Percentiles rank a stretch among this genome's conserved stretches.
phyloP scores from a whole-genome alignment of 1,140 invertebrate species.

The Lucilia cuprina region DNA sequence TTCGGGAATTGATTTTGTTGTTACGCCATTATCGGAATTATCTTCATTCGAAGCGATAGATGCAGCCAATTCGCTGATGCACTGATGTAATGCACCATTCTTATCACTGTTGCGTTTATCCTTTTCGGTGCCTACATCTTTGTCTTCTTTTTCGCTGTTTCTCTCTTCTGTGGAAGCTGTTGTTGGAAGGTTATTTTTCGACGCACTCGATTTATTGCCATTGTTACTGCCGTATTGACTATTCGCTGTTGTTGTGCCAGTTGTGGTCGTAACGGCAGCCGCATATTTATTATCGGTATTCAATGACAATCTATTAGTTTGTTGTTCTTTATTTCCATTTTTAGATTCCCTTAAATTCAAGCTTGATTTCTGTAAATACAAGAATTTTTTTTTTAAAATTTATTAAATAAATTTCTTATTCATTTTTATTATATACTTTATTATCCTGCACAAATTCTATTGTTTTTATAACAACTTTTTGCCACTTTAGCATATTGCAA shows the following conservation, averaged over 20 bases:
- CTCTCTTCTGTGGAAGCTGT: constrained; percentile 41
- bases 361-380: constrained; percentile 54
- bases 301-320: constrained; percentile 56
- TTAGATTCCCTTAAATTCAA: constrained; percentile 56
- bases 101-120: constrained; percentile 43
- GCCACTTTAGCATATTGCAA: constrained; percentile 28
- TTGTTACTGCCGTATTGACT: constrained; percentile 36
- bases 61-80: constrained; percentile 72
- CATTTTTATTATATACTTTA: not conserved
- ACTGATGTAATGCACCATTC: constrained; percentile 64
- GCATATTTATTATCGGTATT: constrained; percentile 54
- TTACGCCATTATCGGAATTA: not conserved
- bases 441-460: not conserved
- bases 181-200: constrained; percentile 39
- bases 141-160: constrained; percentile 56
- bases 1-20: constrained; percentile 3
- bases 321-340: constrained; percentile 47
- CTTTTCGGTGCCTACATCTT: constrained; percentile 59
- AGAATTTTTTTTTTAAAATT: too few relatives aligned
- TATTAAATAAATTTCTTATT: not conserved
- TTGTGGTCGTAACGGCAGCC: not conserved
- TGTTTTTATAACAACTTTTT: not conserved
- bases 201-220: constrained; percentile 44
- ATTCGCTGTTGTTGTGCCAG: not conserved
- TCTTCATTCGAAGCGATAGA: constrained; percentile 50